Evolutionary conservation across 2,888 invertebrate species (phyloP), one percentile per base, ranked within the genome.

Genomic region (Chloromyia formosa): DNA sequence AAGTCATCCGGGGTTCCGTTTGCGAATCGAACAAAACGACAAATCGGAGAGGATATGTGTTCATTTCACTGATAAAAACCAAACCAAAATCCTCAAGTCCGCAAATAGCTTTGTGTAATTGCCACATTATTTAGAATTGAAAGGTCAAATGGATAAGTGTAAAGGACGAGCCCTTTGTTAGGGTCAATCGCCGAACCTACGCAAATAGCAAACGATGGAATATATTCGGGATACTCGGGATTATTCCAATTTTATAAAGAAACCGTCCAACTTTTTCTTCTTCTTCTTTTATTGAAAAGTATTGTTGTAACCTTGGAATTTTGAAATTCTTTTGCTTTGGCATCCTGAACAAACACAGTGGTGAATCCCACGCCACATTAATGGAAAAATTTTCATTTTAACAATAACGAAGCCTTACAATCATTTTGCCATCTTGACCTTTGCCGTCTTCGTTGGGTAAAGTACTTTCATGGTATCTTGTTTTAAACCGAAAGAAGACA

Each of bases 101-200:
- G 62, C 62, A 64, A 64, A 40, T 40, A 40, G 42, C 62, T 64
- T 64, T 40, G 10, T 16, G 62, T 64, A 64, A 64, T 64, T 64
- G 62, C 62, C 62, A 64, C 40, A 18, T 64, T 40, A 56, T 40
- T 64, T 64, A 64, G 62, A 64, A 35, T 56, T 27, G 62, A 40
- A 40, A 64, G 62, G 62, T 64, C 62, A 42, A 56, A 40, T 42
- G 62, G 62, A 20, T 56, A 49, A 49, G 49, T 49, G 49, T 49
- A 49, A n/a, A 49, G 14, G 49, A n/a, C 49, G 16, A n/a, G 12
- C 12, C 3, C 14, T 49, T 49, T 49, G 49, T n/a, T 49, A n/a
- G 49, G 49, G 14, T 49, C 27, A 35, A 35, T 35, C 2, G 27
- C 27, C 2, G 3, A 7, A 35, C 27, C 27, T 35, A 35, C 27